Evolutionary conservation across 1,140 invertebrate species (phyloP).

Genomic region (Drosophila kurseongensis): DNA sequence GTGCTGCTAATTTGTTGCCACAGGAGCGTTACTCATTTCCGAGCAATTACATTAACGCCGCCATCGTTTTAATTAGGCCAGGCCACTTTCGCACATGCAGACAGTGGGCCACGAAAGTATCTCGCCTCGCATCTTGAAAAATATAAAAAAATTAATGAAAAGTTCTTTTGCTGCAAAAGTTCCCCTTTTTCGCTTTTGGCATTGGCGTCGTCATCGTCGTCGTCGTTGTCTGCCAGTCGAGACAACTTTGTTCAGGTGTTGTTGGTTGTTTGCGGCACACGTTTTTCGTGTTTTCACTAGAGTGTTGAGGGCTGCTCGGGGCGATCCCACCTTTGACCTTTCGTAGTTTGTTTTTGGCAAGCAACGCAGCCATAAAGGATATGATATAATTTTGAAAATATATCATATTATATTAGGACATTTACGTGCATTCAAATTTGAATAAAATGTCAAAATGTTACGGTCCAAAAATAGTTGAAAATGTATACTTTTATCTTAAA

Average conservation of each 20-base stretch:
- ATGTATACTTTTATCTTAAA: too few species aligned
- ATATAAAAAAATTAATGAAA: constrained; percentile 60
- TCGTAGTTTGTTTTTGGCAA: constrained; percentile 50
- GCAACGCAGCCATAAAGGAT: constrained; percentile 27
- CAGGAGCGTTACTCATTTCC: constrained; percentile 49
- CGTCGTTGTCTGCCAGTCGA: constrained; percentile 45
- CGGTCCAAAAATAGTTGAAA: background rate
- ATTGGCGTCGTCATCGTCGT: constrained; percentile 44
- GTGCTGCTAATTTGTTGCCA: constrained; percentile 51
- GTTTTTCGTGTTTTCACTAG: constrained; percentile 40
- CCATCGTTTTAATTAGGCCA: constrained; percentile 48
- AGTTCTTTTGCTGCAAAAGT: constrained; percentile 32
- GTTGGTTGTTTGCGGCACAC: constrained; percentile 59
- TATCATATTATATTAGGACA: constrained; percentile 20
- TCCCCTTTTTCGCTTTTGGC: constrained; percentile 27
- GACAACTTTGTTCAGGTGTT: constrained; percentile 71
- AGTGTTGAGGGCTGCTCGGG: constrained; percentile 47
- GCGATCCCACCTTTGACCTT: constrained; percentile 71
- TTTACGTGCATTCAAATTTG: background rate
- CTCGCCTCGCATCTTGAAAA: constrained; percentile 31
- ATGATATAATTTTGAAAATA: constrained; percentile 49
- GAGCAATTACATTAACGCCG: constrained; percentile 31
- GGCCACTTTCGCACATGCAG: constrained; percentile 7
- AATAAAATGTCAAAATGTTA: background rate
- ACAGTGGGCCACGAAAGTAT: constrained; percentile 34